phyloP scores from a whole-genome alignment of 2,888 invertebrate species.

The Sericinus montela region DNA sequence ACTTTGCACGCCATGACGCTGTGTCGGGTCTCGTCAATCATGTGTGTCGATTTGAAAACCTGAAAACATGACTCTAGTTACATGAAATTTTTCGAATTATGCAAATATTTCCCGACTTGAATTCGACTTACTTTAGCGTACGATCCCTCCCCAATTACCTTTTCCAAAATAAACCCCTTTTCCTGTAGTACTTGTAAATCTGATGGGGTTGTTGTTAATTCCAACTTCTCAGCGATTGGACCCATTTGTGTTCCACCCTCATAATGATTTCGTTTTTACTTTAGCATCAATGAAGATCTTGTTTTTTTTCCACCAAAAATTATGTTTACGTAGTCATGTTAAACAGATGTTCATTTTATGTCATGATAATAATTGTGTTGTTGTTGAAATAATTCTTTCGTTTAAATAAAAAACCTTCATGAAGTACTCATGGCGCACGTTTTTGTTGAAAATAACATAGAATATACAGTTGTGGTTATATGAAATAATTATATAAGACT shows the following conservation, averaged over 20 bases:
- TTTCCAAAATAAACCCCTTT: conserved; percentile 80
- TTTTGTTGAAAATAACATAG: no score
- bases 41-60: conserved; percentile 67
- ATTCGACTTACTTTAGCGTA: conserved; percentile 83
- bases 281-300: conserved; percentile 56
- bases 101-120: no score
- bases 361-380: conserved; percentile 4
- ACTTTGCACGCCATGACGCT: conserved; percentile 84
- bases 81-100: no score
- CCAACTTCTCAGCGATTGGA: conserved; percentile 45
- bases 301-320: not conserved
- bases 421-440: no score
- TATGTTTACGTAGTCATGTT: not conserved
- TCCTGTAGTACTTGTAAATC: conserved; percentile 59
- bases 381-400: not conserved
- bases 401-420: no score
- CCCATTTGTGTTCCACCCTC: conserved; percentile 42
- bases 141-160: conserved; percentile 86
- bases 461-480: no score
- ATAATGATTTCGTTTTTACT: conserved; percentile 58
- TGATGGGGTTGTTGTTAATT: conserved; percentile 54
- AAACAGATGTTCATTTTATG: conserved; percentile 5
- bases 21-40: conserved; percentile 64
- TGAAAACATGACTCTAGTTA: conserved; percentile 41
- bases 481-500: no score